Evolutionary conservation across 2,888 invertebrate species (phyloP).

Genomic region (Meghimatium bilineatum): DNA sequence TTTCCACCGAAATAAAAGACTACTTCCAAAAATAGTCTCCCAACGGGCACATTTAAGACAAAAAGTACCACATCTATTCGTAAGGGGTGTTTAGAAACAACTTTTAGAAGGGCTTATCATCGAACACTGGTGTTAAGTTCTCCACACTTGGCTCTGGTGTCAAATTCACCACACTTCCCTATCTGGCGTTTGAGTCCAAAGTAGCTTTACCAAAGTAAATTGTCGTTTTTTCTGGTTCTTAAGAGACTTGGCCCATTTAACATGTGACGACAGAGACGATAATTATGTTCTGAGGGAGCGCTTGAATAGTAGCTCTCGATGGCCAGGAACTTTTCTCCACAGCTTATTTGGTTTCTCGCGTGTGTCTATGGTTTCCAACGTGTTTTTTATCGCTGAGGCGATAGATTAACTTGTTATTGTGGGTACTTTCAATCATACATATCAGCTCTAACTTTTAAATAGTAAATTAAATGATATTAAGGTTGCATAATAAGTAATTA

Average conservation of each 20-base stretch:
- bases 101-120: conserved; percentile 1
- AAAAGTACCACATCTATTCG: not conserved
- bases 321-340: not conserved
- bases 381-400: not conserved
- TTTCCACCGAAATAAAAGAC: not conserved
- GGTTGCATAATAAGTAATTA: too few species aligned
- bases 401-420: not conserved
- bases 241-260: not conserved
- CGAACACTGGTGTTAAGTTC: not conserved
- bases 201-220: not conserved
- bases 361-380: not conserved
- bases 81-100: not conserved
- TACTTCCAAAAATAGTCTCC: not conserved
- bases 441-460: too few species aligned
- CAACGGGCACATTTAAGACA: conserved; percentile 3
- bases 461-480: too few species aligned
- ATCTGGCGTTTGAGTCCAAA: not conserved
- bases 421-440: too few species aligned
- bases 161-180: not conserved
- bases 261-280: not conserved
- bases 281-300: not conserved
- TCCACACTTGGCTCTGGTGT: not conserved
- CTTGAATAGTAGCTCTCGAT: not conserved
- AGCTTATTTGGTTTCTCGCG: not conserved
- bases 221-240: not conserved